These are phyloP conservation scores for Euphydryas editha DNA, from an alignment of 2,888 invertebrate genomes.

Conservation along the genomic window DNA sequence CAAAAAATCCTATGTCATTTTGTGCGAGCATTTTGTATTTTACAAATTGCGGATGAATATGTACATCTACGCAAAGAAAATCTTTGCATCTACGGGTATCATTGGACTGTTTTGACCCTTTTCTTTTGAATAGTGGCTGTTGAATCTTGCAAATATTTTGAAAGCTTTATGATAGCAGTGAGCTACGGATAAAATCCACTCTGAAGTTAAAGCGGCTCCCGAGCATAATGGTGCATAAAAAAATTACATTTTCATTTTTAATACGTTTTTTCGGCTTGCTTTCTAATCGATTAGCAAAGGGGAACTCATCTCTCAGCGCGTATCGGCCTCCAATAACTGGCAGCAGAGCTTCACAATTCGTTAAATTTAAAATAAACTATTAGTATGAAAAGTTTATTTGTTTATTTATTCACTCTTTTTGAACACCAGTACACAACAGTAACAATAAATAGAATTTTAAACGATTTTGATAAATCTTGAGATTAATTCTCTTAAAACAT, in stretches of 20 bases:
- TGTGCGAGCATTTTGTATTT: no score
- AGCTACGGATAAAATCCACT: conserved; percentile 20
- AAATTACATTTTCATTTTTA: background rate
- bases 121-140: no score
- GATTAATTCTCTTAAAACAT: no score
- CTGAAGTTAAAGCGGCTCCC: conserved; percentile 15
- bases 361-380: background rate
- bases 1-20: no score
- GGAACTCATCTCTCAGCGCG: conserved; percentile 10
- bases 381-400: background rate
- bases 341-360: conserved; percentile 1
- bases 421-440: no score
- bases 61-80: no score
- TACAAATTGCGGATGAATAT: no score
- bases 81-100: no score
- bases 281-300: conserved; percentile 15
- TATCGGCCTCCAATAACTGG: conserved; percentile 15
- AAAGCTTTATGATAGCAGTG: conserved; percentile 14
- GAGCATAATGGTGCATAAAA: conserved; percentile 1
- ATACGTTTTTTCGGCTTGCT: background rate
- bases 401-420: no score
- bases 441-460: no score
- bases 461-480: no score
- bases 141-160: conserved; percentile 6
- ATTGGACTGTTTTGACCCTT: no score